Evolutionary conservation across 2,797 vertebrate genomes (phyloP).

Genomic region (Balearica regulorum): DNA sequence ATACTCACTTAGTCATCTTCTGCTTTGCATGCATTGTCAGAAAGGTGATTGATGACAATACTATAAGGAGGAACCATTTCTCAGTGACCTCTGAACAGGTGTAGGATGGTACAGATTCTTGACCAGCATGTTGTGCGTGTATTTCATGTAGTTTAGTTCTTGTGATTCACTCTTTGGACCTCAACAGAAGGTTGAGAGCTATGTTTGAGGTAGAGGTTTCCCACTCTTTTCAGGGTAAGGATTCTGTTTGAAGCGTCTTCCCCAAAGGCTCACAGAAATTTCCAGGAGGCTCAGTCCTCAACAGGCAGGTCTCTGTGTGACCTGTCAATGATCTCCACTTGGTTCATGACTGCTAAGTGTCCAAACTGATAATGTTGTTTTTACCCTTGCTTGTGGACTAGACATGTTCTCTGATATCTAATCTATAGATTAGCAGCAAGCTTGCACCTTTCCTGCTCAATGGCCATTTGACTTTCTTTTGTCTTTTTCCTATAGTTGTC

Average conservation of each 20-base stretch:
- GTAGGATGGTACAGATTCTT: background rate
- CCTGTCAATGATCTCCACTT: background rate
- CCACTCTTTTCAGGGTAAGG: background rate
- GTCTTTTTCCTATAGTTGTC: background rate
- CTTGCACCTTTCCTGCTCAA: background rate
- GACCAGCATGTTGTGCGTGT: rapidly evolving
- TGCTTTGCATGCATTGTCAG: background rate
- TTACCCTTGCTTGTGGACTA: background rate
- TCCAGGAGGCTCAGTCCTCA: background rate
- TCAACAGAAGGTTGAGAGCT: background rate
- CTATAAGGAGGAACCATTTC: background rate
- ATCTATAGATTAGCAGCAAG: background rate
- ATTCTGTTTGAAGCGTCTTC: background rate
- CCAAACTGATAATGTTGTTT: background rate
- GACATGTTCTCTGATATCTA: background rate
- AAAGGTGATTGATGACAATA: background rate
- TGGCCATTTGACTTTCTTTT: background rate
- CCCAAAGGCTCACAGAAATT: background rate
- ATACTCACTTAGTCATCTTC: background rate
- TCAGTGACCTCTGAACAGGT: background rate
- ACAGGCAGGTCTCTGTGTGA: background rate
- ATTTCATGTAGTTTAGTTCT: background rate
- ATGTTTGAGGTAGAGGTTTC: background rate
- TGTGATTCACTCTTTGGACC: background rate
- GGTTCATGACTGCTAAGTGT: background rate